Conservation (phyloP, 2,888 invertebrate species). For the Cremastinae sp. region DNA sequence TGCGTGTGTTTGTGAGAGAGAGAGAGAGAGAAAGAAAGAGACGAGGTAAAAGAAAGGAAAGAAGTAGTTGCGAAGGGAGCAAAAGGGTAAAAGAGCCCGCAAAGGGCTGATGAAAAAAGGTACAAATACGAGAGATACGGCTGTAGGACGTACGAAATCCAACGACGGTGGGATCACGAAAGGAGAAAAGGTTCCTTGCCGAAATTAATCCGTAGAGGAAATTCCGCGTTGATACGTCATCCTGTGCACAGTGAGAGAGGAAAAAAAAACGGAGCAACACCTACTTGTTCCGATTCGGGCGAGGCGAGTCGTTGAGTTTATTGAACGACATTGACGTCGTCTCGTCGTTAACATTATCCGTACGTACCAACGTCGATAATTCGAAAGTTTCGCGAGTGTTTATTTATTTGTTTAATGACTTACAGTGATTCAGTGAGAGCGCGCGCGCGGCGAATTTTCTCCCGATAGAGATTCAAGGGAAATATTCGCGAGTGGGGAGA, state of each 20-base stretch:
- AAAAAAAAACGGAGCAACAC: not conserved
- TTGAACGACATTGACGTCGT: conserved; percentile 36
- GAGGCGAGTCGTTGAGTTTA: conserved; percentile 41
- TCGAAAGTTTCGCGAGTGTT: conserved; percentile 24
- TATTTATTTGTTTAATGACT: conserved; percentile 6
- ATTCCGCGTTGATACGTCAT: not conserved
- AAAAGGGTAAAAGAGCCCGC: not conserved
- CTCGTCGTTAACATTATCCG: conserved; percentile 1
- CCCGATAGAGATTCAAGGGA: conserved; percentile 7
- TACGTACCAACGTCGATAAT: conserved; percentile 42
- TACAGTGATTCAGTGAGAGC: conserved; percentile 20
- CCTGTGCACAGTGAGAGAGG: not conserved
- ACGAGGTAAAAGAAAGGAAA: not conserved
- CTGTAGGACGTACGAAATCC: not conserved
- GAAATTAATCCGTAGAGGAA: not conserved
- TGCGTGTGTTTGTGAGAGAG: not conserved
- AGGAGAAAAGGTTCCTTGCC: not conserved
- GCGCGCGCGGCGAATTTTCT: conserved; percentile 19
- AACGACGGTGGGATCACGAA: not conserved
- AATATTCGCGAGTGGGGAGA: conserved; percentile 23
- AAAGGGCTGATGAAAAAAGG: not conserved
- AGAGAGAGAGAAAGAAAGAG: conserved; percentile 4
- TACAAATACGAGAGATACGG: conserved; percentile 8
- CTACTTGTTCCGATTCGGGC: conserved; percentile 34
- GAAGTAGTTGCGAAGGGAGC: not conserved